Evolutionary conservation across 2,888 invertebrate species (phyloP).

Genomic region (Drosophila suboccidentalis): DNA sequence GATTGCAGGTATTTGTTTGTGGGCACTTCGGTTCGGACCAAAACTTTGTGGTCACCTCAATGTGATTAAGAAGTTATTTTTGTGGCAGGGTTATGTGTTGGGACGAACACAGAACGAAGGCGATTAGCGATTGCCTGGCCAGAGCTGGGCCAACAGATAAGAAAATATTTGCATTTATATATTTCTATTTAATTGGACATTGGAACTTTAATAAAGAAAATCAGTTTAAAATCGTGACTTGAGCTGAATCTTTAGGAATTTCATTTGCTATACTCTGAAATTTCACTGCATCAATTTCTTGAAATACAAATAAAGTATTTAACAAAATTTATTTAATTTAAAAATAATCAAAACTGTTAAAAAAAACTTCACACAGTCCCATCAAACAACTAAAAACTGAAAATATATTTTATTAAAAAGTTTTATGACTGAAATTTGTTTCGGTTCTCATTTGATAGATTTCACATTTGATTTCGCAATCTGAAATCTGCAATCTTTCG

Average conservation of each 20-base stretch:
- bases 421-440: constrained; percentile 23
- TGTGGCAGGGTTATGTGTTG: constrained; percentile 10
- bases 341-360: background rate
- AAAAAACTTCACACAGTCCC: background rate
- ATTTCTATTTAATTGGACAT: constrained; percentile 21
- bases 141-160: constrained; percentile 44
- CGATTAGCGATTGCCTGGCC: constrained; percentile 29
- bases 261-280: background rate
- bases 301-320: background rate
- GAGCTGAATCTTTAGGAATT: background rate
- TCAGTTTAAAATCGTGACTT: background rate
- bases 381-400: background rate
- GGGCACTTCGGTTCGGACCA: constrained; percentile 26
- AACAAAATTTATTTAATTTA: too few relatives aligned
- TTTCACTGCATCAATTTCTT: too few relatives aligned
- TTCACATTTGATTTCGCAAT: constrained; percentile 15
- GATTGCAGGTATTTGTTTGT: constrained; percentile 77
- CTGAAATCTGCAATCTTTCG: constrained; percentile 38
- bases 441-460: constrained; percentile 23
- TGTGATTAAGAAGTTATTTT: constrained; percentile 56
- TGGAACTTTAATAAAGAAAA: background rate
- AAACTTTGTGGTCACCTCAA: constrained; percentile 34
- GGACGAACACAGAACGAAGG: background rate
- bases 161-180: constrained; percentile 12
- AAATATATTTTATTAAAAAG: constrained; percentile 41